A percentile compares a stretch with the other conserved stretches of the same genome.
phyloP scores from a whole-genome alignment of 2,888 invertebrate genomes.

The Calameuta idolon region DNA sequence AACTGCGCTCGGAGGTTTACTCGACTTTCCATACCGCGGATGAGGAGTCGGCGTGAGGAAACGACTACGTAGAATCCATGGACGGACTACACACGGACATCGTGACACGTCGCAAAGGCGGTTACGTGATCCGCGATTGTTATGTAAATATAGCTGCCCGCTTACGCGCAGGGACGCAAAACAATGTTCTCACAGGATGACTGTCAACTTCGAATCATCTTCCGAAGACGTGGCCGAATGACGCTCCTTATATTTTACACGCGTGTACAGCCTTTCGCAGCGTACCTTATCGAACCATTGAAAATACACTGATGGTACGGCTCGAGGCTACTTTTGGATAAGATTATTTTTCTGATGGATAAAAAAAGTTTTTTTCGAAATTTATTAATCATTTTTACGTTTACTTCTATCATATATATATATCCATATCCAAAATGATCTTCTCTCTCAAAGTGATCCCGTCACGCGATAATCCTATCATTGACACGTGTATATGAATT shows the following conservation, averaged over 20 bases:
- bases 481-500: neutral
- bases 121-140: constrained; percentile 63
- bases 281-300: neutral
- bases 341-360: neutral
- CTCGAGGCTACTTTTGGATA: neutral
- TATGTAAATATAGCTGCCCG: constrained; percentile 60
- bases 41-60: constrained; percentile 32
- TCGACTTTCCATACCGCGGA: constrained; percentile 47
- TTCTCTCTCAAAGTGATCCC: neutral
- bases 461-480: neutral
- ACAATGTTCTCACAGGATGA: constrained; percentile 47
- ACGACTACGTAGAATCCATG: constrained; percentile 36
- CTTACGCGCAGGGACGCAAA: constrained; percentile 49
- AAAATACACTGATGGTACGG: neutral
- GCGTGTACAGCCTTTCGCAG: neutral
- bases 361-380: neutral
- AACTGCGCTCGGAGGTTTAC: constrained; percentile 17
- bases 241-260: neutral
- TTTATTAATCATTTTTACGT: neutral
- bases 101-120: constrained; percentile 49
- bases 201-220: constrained; percentile 39
- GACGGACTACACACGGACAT: constrained; percentile 28
- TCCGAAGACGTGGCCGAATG: neutral
- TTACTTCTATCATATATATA: neutral
- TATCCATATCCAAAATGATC: neutral